phyloP scores from a whole-genome alignment of 2,888 invertebrate genomes.

The Agrotis exclamationis region DNA sequence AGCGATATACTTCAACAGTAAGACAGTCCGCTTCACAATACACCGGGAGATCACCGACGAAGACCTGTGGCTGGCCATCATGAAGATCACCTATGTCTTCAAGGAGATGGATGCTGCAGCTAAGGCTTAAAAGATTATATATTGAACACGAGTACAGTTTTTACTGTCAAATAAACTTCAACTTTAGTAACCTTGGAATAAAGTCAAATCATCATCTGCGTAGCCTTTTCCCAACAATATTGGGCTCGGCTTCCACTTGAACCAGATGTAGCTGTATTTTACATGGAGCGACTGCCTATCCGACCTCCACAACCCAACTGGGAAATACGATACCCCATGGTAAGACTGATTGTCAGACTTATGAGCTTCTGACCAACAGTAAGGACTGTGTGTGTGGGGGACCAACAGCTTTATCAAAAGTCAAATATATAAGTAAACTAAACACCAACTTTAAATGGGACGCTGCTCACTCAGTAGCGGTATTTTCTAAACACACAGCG shows the following conservation, averaged over 20 bases:
- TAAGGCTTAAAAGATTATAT: slow-evolving; percentile 10
- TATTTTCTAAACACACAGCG: no score
- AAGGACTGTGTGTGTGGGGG: no score
- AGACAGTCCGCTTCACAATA: slow-evolving; percentile 93
- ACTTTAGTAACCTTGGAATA: background rate
- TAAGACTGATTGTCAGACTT: no score
- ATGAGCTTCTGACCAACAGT: no score
- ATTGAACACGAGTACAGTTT: background rate
- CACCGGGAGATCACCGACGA: slow-evolving; percentile 94
- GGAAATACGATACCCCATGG: no score
- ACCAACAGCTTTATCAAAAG: background rate
- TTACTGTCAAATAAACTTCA: background rate
- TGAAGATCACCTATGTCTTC: slow-evolving; percentile 94
- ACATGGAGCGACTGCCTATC: no score
- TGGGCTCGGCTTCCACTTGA: no score
- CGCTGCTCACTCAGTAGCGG: background rate
- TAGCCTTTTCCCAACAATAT: no score
- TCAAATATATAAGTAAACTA: background rate
- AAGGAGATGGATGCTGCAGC: slow-evolving; percentile 89
- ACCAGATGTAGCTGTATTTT: no score
- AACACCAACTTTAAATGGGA: background rate
- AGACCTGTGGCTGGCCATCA: slow-evolving; percentile 92
- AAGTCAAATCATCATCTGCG: background rate
- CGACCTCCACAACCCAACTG: no score
- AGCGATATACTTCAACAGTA: slow-evolving; percentile 91